Evolutionary conservation across 2,888 invertebrate species (phyloP).

Genomic region (Aporophyla lueneburgensis): DNA sequence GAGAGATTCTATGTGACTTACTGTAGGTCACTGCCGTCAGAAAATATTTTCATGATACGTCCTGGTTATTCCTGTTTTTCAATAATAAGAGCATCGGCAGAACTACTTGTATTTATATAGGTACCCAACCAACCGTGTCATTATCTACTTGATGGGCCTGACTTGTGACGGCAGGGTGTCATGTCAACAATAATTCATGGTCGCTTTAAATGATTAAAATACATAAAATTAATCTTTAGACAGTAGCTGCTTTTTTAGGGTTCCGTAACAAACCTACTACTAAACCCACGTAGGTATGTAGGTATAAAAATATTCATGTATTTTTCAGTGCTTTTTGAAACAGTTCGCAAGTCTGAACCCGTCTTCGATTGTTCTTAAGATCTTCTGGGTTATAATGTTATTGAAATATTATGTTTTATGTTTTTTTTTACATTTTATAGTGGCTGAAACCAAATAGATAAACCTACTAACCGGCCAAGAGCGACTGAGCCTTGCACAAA

Average conservation of each 20-base stretch:
- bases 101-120: background rate
- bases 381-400: too few relatives aligned
- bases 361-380: too few relatives aligned
- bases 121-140: conserved; percentile 4
- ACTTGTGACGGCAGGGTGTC: background rate
- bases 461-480: too few relatives aligned
- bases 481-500: too few relatives aligned
- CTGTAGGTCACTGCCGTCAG: conserved; percentile 37
- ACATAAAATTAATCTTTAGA: background rate
- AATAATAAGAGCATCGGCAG: background rate
- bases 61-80: background rate
- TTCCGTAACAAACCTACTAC: background rate
- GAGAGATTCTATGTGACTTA: conserved; percentile 11
- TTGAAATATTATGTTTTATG: too few relatives aligned
- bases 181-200: conserved; percentile 14
- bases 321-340: too few relatives aligned
- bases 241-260: background rate
- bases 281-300: background rate
- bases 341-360: too few relatives aligned
- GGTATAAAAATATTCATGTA: too few relatives aligned
- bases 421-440: too few relatives aligned
- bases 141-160: conserved; percentile 19
- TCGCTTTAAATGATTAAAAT: conserved; percentile 2
- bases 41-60: conserved; percentile 22
- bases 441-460: too few relatives aligned